Evolutionary conservation across 2,888 invertebrate genomes (phyloP).

Genomic region (Orthonychiurus folsomi): DNA sequence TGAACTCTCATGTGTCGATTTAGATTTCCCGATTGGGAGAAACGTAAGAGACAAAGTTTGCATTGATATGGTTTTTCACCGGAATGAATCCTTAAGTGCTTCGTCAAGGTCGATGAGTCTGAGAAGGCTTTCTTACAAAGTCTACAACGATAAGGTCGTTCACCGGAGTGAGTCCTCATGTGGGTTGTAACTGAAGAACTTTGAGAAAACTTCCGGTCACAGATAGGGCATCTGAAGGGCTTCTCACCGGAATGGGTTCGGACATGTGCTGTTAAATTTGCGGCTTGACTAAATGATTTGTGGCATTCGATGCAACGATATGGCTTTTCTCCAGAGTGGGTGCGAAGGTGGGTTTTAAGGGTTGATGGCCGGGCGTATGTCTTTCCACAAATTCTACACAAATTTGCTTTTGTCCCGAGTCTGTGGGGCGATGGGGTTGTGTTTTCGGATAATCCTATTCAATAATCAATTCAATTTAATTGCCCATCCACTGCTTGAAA

Average conservation of each 20-base stretch:
- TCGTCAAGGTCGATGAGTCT: slow-evolving; percentile 95
- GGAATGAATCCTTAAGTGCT: slow-evolving; percentile 82
- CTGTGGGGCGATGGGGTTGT: slow-evolving; percentile 30
- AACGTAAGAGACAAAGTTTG: slow-evolving; percentile 86
- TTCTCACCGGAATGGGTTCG: slow-evolving; percentile 95
- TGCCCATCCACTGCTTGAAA: neutral
- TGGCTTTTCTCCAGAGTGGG: slow-evolving; percentile 91
- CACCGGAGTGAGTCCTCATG: slow-evolving; percentile 99
- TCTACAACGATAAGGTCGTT: slow-evolving; percentile 78
- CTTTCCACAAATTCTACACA: slow-evolving; percentile 91
- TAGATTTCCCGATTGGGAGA: slow-evolving; percentile 96
- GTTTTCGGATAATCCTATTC: slow-evolving; percentile 35
- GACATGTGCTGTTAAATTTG: slow-evolving; percentile 94
- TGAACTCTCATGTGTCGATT: slow-evolving; percentile 99
- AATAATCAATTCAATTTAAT: neutral
- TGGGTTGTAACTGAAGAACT: slow-evolving; percentile 91
- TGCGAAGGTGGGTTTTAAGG: slow-evolving; percentile 89
- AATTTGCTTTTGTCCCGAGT: slow-evolving; percentile 54
- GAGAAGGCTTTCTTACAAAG: slow-evolving; percentile 98
- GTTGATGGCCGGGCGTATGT: slow-evolving; percentile 94
- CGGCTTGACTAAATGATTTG: slow-evolving; percentile 96
- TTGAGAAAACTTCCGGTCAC: slow-evolving; percentile 93
- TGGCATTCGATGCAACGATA: slow-evolving; percentile 86
- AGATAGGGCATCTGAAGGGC: slow-evolving; percentile 94
- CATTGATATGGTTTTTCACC: slow-evolving; percentile 98